Percentiles rank a stretch among this genome's conserved stretches.
phyloP scores from a whole-genome alignment of 1,140 invertebrate genomes.

The Drosophila mojavensis region DNA sequence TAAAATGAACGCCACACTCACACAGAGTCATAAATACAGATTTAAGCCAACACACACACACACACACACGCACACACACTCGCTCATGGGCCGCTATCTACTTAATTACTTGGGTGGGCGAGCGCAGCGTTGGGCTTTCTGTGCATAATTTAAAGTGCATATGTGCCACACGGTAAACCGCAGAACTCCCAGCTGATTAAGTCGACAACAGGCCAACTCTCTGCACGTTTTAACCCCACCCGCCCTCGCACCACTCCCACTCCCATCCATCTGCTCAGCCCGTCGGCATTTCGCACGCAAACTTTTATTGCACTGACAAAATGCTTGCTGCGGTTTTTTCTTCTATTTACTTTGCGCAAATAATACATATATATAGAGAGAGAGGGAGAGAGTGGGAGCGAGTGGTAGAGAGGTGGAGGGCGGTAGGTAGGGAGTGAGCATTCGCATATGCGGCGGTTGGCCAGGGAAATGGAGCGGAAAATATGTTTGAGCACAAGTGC shows the following conservation, averaged over 20 bases:
- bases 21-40: slow-evolving; percentile 59
- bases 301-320: slow-evolving; percentile 81
- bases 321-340: slow-evolving; percentile 64
- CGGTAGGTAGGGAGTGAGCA: neutral
- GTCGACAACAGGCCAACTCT: slow-evolving; percentile 46
- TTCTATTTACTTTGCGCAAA: slow-evolving; percentile 45
- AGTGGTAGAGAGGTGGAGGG: no score
- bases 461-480: slow-evolving; percentile 80
- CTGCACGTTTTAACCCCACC: neutral
- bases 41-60: slow-evolving; percentile 49
- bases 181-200: slow-evolving; percentile 70
- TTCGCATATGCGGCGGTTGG: slow-evolving; percentile 15
- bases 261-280: slow-evolving; percentile 5
- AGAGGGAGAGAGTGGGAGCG: no score
- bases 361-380: slow-evolving; percentile 35
- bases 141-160: slow-evolving; percentile 82
- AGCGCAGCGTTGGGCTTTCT: slow-evolving; percentile 45
- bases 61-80: slow-evolving; percentile 1
- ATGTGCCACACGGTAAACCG: slow-evolving; percentile 43
- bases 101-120: slow-evolving; percentile 66
- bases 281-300: slow-evolving; percentile 74
- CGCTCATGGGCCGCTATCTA: slow-evolving; percentile 53
- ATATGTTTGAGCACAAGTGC: slow-evolving; percentile 62
- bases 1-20: slow-evolving; percentile 52
- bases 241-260: slow-evolving; percentile 3